Evolutionary conservation across 1,140 invertebrate species (phyloP), one percentile per base, ranked within the genome.

Genomic region (Zaprionus vittiger): DNA sequence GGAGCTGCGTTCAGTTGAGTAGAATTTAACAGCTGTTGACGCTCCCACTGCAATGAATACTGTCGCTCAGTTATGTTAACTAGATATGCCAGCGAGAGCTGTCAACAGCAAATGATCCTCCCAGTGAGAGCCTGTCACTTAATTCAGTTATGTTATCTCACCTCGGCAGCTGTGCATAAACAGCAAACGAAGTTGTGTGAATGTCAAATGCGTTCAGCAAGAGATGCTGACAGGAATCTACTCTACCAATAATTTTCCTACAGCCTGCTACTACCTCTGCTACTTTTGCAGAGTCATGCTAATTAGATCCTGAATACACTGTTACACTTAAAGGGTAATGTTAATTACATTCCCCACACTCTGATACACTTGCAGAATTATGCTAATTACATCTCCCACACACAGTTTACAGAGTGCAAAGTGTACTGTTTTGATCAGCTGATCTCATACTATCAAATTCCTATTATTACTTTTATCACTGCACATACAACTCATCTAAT

Each of bases 401-500:
- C 31, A 55, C 34, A 47, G n/a, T 54, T 55, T 15, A 37, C 20
- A 60, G 5, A 47, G 41, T 47, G n/a, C n/a, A 47, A 47, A 17
- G n/a, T 44, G n/a, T 12, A 60, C 4, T 12, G 24, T 22, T 34
- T 38, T 22, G 34, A 56, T 56, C 26, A 38, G 54, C 28, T 44
- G 37, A 67, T 67, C 64, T 20, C 22, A 67, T 67, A 20, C 31
- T 41, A 17, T 15, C 34, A 26, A 20, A 55, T 56, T 59, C 38
- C 20, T 22, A 47, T 31, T 17, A 26, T 15, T 6, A 15, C 37
- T 62, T 47, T 44, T 41, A 26, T 44, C 62, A 57, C 12, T 66
- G 49, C 22, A 55, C 72, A 69, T 56, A 28, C 60, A 31, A 62
- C 60, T 37, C 67, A 72, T 75, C 66, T 41, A 34, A 81, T 81